Conservation (phyloP, 2,797 vertebrate species). For the Siniperca scherzeri region DNA sequence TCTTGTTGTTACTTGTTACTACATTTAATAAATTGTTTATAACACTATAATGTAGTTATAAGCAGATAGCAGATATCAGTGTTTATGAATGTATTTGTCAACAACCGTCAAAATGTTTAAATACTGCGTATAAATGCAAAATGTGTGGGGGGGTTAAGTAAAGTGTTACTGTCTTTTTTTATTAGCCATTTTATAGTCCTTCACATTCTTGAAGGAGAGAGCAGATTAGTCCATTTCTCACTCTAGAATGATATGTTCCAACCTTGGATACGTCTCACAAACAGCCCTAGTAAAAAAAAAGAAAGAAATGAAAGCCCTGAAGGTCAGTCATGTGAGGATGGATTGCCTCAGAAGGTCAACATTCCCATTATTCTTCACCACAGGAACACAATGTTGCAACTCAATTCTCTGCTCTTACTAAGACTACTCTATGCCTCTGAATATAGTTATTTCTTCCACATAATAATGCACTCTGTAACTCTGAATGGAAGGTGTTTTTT, state of each 20-base stretch:
- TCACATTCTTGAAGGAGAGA: slow-evolving; percentile 28
- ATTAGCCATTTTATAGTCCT: neutral
- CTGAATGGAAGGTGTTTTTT: slow-evolving; percentile 45
- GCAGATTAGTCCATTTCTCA: slow-evolving; percentile 36
- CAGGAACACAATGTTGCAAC: slow-evolving; percentile 65
- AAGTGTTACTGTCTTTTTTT: neutral
- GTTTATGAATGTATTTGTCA: neutral
- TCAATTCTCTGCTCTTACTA: slow-evolving; percentile 48
- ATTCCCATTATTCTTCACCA: slow-evolving; percentile 75
- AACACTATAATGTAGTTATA: neutral
- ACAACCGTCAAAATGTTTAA: neutral
- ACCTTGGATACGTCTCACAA: slow-evolving; percentile 62
- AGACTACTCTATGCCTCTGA: slow-evolving; percentile 18
- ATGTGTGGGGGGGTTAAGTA: neutral
- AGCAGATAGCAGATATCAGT: neutral
- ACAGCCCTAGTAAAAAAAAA: slow-evolving; percentile 38
- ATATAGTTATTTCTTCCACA: slow-evolving; percentile 49
- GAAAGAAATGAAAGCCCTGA: slow-evolving; percentile 69
- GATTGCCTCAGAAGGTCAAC: slow-evolving; percentile 81
- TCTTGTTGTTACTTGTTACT: neutral
- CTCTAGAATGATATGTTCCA: slow-evolving; percentile 49
- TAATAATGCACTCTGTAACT: slow-evolving; percentile 19
- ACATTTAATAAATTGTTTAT: neutral
- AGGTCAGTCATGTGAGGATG: slow-evolving; percentile 80
- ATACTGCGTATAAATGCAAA: neutral